Conservation (phyloP, 2,888 invertebrate species). For the Bombylius discolor region DNA sequence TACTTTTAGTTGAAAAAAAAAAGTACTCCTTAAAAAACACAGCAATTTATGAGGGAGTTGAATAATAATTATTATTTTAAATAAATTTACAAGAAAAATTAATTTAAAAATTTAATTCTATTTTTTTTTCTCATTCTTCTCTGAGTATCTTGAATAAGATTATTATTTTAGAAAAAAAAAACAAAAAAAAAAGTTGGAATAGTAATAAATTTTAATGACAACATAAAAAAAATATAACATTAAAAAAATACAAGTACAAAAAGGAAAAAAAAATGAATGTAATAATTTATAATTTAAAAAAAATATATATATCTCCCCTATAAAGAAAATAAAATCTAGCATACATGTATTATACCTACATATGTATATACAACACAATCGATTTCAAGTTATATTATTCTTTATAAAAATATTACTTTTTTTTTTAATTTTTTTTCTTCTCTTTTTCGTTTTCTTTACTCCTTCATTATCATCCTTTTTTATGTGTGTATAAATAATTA, state of each 20-base stretch:
- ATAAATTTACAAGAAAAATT: too few species aligned
- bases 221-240: background rate
- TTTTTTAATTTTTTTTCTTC: background rate
- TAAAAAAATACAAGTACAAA: too few species aligned
- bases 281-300: background rate
- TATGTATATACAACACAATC: background rate
- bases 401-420: background rate
- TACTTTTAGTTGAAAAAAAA: too few species aligned
- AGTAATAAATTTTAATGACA: background rate
- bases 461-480: background rate
- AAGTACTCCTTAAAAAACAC: too few species aligned
- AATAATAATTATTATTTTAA: too few species aligned
- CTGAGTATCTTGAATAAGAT: too few species aligned
- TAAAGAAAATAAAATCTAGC: background rate
- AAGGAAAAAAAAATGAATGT: background rate
- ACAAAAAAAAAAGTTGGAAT: too few species aligned
- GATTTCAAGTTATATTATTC: background rate
- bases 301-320: background rate
- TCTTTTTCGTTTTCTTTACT: background rate
- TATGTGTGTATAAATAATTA: background rate
- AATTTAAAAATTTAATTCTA: too few species aligned
- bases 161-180: too few species aligned
- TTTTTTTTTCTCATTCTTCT: too few species aligned
- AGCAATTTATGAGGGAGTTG: too few species aligned
- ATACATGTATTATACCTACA: background rate